Percentiles rank a stretch among this genome's conserved stretches.
Evolutionary conservation across 1,140 invertebrate species (phyloP).

Genomic region (Eurosta solidaginis): DNA sequence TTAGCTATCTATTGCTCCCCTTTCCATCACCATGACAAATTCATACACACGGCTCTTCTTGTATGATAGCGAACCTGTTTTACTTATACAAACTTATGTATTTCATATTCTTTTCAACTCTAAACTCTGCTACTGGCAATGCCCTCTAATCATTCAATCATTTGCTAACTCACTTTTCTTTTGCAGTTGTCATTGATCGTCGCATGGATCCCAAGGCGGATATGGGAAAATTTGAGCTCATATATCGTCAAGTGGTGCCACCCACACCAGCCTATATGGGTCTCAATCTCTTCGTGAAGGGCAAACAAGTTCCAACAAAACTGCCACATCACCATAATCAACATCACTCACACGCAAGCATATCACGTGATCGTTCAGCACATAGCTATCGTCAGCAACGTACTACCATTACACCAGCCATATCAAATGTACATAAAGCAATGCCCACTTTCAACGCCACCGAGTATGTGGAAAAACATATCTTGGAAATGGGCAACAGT

Average conservation of each 20-base stretch:
- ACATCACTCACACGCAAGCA: constrained; percentile 45
- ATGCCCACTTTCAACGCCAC: constrained; percentile 58
- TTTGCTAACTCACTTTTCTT: constrained; percentile 29
- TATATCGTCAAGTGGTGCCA: constrained; percentile 75
- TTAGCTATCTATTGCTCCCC: no score
- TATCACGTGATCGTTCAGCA: constrained; percentile 46
- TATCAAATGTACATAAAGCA: constrained; percentile 48
- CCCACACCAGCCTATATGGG: constrained; percentile 84
- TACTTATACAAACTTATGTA: not conserved
- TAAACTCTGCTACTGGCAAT: not conserved
- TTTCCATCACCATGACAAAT: not conserved
- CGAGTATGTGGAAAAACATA: constrained; percentile 55
- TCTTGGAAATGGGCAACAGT: constrained; percentile 48
- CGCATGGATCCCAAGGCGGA: constrained; percentile 76
- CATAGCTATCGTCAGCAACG: constrained; percentile 50
- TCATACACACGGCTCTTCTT: not conserved
- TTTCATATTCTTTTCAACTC: not conserved
- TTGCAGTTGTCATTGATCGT: constrained; percentile 85
- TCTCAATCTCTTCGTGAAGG: constrained; percentile 56
- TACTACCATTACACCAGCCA: constrained; percentile 43
- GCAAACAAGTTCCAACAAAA: constrained; percentile 54
- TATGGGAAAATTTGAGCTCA: constrained; percentile 84
- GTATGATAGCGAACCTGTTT: not conserved
- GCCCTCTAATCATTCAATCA: not conserved
- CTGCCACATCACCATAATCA: constrained; percentile 41